Evolutionary conservation across 2,888 invertebrate species (phyloP).

Genomic region (Spatulosminthurus flaviceps): DNA sequence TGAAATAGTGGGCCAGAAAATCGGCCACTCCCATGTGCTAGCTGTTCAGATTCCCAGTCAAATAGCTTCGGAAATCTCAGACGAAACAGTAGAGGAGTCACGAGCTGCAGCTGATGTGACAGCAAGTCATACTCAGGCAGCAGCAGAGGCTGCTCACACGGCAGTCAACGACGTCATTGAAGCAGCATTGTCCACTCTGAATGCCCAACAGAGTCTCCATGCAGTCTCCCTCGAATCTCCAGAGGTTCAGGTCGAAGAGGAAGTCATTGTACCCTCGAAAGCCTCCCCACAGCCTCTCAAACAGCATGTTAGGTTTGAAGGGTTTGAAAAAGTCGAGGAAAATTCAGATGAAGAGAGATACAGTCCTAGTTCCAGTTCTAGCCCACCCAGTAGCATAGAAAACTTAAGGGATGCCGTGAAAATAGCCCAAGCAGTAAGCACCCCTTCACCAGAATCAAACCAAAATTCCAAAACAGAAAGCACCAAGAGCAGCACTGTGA

Average conservation of each 20-base stretch:
- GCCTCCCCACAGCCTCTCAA: slow-evolving; percentile 28
- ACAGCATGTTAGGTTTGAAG: slow-evolving; percentile 40
- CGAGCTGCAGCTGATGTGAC: neutral
- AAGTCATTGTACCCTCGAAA: neutral
- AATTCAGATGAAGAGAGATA: slow-evolving; percentile 56
- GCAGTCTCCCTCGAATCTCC: neutral
- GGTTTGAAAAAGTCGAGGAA: slow-evolving; percentile 13
- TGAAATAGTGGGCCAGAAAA: neutral
- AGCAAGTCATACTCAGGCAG: neutral
- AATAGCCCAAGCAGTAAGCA: neutral
- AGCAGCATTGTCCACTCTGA: slow-evolving; percentile 58
- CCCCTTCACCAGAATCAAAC: too few species aligned
- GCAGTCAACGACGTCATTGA: slow-evolving; percentile 60
- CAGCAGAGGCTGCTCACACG: slow-evolving; percentile 21
- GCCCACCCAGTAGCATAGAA: slow-evolving; percentile 15
- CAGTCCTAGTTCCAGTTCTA: slow-evolving; percentile 35
- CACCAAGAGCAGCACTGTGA: neutral
- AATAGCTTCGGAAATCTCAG: too few species aligned
- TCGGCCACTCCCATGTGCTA: too few species aligned
- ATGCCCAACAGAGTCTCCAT: slow-evolving; percentile 46
- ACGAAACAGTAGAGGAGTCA: neutral
- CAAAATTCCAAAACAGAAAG: slow-evolving; percentile 19
- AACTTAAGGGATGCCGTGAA: neutral
- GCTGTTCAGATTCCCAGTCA: neutral
- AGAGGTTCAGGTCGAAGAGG: neutral